Conservation (phyloP, 2,797 vertebrate genomes). For the Spinibarbus caldwelli region DNA sequence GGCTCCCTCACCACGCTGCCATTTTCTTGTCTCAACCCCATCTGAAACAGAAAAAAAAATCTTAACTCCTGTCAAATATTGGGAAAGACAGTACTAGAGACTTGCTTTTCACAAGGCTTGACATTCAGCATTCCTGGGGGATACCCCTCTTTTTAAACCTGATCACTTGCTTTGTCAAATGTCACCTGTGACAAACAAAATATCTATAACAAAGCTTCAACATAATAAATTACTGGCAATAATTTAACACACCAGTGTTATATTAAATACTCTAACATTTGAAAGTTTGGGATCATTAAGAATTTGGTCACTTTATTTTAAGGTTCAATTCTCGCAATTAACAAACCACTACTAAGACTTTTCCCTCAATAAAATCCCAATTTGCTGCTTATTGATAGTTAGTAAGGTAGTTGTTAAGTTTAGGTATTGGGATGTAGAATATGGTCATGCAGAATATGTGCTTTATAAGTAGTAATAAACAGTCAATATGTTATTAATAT, state of each 20-base stretch:
- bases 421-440: too few species aligned
- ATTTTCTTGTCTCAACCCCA: slow-evolving; percentile 76
- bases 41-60: slow-evolving; percentile 71
- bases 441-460: not conserved
- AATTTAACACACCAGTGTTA: too few species aligned
- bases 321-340: too few species aligned
- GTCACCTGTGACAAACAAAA: not conserved
- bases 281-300: not conserved
- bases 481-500: not conserved
- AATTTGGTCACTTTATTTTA: too few species aligned
- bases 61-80: not conserved
- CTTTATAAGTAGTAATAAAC: not conserved
- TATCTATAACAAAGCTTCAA: not conserved
- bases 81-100: not conserved
- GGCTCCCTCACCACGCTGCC: slow-evolving; percentile 76
- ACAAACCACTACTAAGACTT: not conserved
- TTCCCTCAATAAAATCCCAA: too few species aligned
- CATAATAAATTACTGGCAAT: too few species aligned
- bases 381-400: too few species aligned
- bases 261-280: too few species aligned
- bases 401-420: too few species aligned
- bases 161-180: not conserved
- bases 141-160: not conserved
- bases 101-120: not conserved
- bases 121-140: not conserved